Percentiles rank a stretch among this genome's conserved stretches.
These are phyloP conservation scores for Drosophila algonquin DNA, from an alignment of 2,888 invertebrate species.

Conservation along the genomic window DNA sequence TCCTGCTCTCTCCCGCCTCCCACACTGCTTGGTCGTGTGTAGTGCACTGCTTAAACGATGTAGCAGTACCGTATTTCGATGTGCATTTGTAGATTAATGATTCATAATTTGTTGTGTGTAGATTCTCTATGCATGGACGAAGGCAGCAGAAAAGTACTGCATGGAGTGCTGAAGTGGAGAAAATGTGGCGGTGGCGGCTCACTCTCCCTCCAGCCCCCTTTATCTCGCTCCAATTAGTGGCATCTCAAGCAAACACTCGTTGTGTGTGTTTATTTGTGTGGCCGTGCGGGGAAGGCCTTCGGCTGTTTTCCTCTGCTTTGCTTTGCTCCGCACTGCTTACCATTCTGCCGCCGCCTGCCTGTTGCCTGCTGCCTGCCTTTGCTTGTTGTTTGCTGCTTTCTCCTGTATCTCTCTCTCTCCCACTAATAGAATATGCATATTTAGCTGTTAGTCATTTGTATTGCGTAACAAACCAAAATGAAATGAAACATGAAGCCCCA, in stretches of 20 bases:
- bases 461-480: slow-evolving; percentile 38
- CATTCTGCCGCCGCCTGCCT: not conserved
- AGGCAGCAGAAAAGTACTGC: too few relatives aligned
- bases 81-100: too few relatives aligned
- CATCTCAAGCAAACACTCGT: slow-evolving; percentile 27
- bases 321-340: not conserved
- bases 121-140: too few relatives aligned
- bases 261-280: slow-evolving; percentile 1
- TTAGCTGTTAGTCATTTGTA: slow-evolving; percentile 48
- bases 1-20: too few relatives aligned
- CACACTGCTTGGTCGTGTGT: too few relatives aligned
- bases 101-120: too few relatives aligned
- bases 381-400: not conserved
- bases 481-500: slow-evolving; percentile 38
- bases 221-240: slow-evolving; percentile 23
- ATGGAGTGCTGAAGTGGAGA: too few relatives aligned
- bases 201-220: not conserved
- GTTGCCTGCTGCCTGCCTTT: not conserved
- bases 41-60: too few relatives aligned
- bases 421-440: slow-evolving; percentile 53
- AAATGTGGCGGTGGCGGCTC: slow-evolving; percentile 4
- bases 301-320: slow-evolving; percentile 8
- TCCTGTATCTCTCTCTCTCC: not conserved
- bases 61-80: too few relatives aligned
- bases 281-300: not conserved